Conservation (phyloP, 2,888 invertebrate genomes). For the Cancer borealis region DNA sequence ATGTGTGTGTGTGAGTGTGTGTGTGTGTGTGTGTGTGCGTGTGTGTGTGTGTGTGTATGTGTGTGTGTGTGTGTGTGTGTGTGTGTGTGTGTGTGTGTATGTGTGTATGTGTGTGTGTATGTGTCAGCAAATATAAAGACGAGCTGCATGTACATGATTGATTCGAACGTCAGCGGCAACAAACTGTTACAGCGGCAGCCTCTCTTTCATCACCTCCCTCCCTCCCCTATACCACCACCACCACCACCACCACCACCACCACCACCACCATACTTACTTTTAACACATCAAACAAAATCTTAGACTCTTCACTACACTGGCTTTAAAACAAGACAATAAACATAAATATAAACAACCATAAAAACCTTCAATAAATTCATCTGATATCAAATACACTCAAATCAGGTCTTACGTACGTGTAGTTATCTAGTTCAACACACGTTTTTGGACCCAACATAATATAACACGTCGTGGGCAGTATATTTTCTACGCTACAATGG, state of each 20-base stretch:
- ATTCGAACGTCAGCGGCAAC: neutral
- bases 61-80: too few relatives aligned
- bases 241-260: neutral
- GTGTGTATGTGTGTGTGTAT: too few relatives aligned
- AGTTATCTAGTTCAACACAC: neutral
- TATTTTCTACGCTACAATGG: neutral
- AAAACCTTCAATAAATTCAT: neutral
- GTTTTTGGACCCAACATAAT: neutral
- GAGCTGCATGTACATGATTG: constrained; percentile 11
- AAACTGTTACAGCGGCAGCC: neutral
- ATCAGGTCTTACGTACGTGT: too few relatives aligned
- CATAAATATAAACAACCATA: neutral
- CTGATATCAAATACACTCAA: too few relatives aligned
- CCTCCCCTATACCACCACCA: neutral
- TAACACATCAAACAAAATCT: neutral
- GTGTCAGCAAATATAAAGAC: constrained; percentile 35
- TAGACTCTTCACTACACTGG: neutral
- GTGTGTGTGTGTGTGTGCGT: too few relatives aligned
- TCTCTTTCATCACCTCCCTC: neutral
- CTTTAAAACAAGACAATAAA: neutral
- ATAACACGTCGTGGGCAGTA: neutral
- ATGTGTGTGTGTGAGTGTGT: too few relatives aligned
- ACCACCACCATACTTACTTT: neutral
- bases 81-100: too few relatives aligned
- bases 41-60: too few relatives aligned